Evolutionary conservation across 2,113 vertebrate genomes (phyloP).

Genomic region (Rhinogobius similis): DNA sequence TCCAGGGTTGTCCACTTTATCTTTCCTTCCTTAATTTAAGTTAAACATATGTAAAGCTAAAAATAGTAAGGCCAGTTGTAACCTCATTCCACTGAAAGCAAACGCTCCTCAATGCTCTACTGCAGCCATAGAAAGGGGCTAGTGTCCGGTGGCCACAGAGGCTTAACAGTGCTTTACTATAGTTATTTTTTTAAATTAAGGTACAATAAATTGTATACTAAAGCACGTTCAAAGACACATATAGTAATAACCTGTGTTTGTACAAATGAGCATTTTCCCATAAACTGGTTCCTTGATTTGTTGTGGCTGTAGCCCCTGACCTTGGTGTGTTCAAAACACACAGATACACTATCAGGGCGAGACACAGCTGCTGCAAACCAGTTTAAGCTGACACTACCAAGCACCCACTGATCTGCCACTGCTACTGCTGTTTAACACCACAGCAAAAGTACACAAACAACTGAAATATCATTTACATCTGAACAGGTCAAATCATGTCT

Average conservation of each 20-base stretch:
- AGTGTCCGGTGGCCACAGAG: not conserved
- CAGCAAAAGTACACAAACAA: not conserved
- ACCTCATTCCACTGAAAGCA: constrained; percentile 26
- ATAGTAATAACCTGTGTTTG: too few species aligned
- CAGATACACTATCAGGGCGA: constrained; percentile 46
- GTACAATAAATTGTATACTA: not conserved
- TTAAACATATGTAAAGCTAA: constrained; percentile 24
- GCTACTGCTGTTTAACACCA: not conserved
- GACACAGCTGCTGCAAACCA: constrained; percentile 40
- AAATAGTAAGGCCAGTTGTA: constrained; percentile 45
- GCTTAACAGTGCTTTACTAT: not conserved
- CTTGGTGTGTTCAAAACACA: constrained; percentile 23
- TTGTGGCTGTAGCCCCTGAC: constrained; percentile 2
- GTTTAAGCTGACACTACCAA: constrained; percentile 22
- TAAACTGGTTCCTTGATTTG: not conserved
- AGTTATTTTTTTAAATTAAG: not conserved
- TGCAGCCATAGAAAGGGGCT: constrained; percentile 9
- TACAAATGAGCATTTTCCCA: not conserved
- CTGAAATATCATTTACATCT: not conserved
- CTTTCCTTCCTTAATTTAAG: not conserved
- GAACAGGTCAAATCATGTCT: not conserved
- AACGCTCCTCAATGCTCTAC: constrained; percentile 18
- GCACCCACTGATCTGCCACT: not conserved
- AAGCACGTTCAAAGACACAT: not conserved
- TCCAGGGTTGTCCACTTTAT: not conserved